Evolutionary conservation across 2,113 vertebrate genomes (phyloP).

Genomic region (Poecilia latipinna): DNA sequence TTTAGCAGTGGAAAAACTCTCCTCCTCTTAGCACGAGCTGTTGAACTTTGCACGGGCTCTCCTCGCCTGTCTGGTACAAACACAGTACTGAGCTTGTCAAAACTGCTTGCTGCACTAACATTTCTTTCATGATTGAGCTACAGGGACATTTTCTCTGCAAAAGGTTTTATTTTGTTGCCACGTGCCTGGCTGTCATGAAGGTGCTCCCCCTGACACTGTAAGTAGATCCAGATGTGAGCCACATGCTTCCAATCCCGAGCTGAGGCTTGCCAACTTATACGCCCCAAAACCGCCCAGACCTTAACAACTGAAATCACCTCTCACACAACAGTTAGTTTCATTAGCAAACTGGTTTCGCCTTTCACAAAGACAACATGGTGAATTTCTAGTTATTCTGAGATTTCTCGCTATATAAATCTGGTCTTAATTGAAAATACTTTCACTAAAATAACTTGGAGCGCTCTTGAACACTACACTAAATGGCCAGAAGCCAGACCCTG

Average conservation of each 20-base stretch:
- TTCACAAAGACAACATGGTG: conserved; percentile 39
- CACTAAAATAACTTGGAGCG: background rate
- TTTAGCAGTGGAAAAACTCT: conserved; percentile 23
- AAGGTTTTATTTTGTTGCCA: conserved; percentile 67
- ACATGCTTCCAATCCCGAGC: conserved; percentile 71
- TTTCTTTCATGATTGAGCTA: conserved; percentile 62
- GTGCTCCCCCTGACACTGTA: conserved; percentile 63
- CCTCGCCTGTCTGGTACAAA: conserved; percentile 37
- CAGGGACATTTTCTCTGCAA: conserved; percentile 59
- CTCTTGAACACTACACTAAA: background rate
- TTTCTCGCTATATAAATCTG: background rate
- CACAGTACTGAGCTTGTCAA: conserved; percentile 48
- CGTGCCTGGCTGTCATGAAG: conserved; percentile 75
- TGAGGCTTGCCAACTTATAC: conserved; percentile 52
- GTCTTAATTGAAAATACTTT: background rate
- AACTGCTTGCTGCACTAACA: conserved; percentile 41
- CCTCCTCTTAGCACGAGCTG: conserved; percentile 23
- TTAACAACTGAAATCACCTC: conserved; percentile 67
- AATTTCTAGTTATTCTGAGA: background rate
- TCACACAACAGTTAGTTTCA: conserved; percentile 81
- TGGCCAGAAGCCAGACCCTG: conserved; percentile 4
- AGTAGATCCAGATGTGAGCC: conserved; percentile 76
- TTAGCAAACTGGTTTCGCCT: conserved; percentile 37
- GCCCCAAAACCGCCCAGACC: conserved; percentile 54
- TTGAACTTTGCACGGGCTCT: conserved; percentile 61